Conservation (phyloP, 1,140 invertebrate genomes). For the Monomorium pharaonis region DNA sequence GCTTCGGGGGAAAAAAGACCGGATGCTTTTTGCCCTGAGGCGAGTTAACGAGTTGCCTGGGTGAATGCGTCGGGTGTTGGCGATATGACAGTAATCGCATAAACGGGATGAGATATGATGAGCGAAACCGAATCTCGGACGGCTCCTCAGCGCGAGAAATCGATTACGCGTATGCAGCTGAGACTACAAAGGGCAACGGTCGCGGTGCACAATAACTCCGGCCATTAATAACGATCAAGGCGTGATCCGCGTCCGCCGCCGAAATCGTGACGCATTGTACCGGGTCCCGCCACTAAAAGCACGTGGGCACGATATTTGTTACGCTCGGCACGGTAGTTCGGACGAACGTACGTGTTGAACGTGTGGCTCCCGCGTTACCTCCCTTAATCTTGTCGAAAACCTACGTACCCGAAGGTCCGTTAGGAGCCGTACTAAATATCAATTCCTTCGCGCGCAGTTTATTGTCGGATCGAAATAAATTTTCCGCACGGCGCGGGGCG, state of each 20-base stretch:
- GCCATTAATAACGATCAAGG: conserved; percentile 71
- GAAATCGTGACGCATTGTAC: conserved; percentile 68
- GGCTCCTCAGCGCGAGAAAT: conserved; percentile 38
- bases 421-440: conserved; percentile 35
- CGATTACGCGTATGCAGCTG: conserved; percentile 26
- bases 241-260: conserved; percentile 59
- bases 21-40: not conserved
- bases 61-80: conserved; percentile 38
- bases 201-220: conserved; percentile 47
- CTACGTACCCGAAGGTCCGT: conserved; percentile 12
- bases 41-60: conserved; percentile 32
- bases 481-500: not conserved
- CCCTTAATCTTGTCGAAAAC: conserved; percentile 37
- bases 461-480: conserved; percentile 4
- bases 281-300: conserved; percentile 30
- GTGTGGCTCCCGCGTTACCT: not conserved
- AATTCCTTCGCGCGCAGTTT: conserved; percentile 22
- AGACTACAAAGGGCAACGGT: conserved; percentile 49
- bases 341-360: conserved; percentile 37
- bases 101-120: conserved; percentile 48
- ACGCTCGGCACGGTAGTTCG: conserved; percentile 48
- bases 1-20: not conserved
- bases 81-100: conserved; percentile 39
- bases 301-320: conserved; percentile 51
- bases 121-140: conserved; percentile 44